phyloP scores from a whole-genome alignment of 2,888 invertebrate species.

The Rhimphoctona megacephalus region DNA sequence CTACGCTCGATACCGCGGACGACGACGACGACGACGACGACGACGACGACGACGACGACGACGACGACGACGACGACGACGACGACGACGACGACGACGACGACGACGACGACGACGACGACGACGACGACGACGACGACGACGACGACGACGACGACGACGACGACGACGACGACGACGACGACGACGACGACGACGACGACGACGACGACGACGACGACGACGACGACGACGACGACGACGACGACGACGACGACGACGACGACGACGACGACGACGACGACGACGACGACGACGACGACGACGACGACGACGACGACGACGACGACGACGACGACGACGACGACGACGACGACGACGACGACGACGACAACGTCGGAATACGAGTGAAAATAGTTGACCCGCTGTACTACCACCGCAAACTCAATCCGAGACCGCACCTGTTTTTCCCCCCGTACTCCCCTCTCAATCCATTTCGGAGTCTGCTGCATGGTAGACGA shows the following conservation, averaged over 20 bases:
- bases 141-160: slow-evolving; percentile 23
- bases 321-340: slow-evolving; percentile 26
- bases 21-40: slow-evolving; percentile 24
- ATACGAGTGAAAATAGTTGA: slow-evolving; percentile 41
- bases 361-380: slow-evolving; percentile 29
- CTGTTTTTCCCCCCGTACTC: slow-evolving; percentile 39
- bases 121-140: slow-evolving; percentile 18
- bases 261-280: slow-evolving; percentile 21
- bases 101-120: slow-evolving; percentile 15
- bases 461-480: not conserved
- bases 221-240: slow-evolving; percentile 17
- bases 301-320: slow-evolving; percentile 20
- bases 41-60: slow-evolving; percentile 17
- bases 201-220: slow-evolving; percentile 18
- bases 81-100: slow-evolving; percentile 23
- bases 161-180: slow-evolving; percentile 22
- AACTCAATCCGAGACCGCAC: slow-evolving; percentile 57
- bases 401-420: not conserved
- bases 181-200: slow-evolving; percentile 24
- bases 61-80: slow-evolving; percentile 23
- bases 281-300: slow-evolving; percentile 21
- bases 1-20: slow-evolving; percentile 18
- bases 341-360: slow-evolving; percentile 15
- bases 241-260: slow-evolving; percentile 24
- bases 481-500: not conserved